Evolutionary conservation across 30 jellyfish, hydroid and myxozoan species (phyloP).

Genomic region (Phacellophora camtschatica): DNA sequence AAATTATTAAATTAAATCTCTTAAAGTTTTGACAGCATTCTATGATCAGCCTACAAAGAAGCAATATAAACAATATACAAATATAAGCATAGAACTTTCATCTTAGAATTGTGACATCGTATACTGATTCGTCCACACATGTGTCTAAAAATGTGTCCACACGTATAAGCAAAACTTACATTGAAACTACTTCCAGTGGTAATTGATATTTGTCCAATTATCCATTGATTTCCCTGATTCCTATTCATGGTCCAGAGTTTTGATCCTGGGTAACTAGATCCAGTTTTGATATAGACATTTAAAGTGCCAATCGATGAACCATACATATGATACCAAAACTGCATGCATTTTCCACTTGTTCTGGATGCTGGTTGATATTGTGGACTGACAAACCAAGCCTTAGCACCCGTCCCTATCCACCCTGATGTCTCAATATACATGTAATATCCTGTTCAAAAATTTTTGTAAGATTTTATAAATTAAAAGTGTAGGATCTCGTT

Average conservation of each 20-base stretch:
- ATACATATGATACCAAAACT: constrained; percentile 95
- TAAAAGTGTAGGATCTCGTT: too few species aligned
- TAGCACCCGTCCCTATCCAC: constrained; percentile 42
- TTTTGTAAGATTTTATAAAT: too few species aligned
- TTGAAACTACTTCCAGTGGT: constrained; percentile 39
- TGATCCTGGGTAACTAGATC: constrained; percentile 17
- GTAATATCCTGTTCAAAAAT: constrained; percentile 93
- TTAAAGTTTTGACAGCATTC: too few species aligned
- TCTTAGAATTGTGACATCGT: too few species aligned
- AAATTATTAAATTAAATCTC: too few species aligned
- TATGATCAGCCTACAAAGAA: too few species aligned
- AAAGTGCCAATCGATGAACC: constrained; percentile 80
- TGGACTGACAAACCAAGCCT: constrained; percentile 75
- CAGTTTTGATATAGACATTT: constrained; percentile 53
- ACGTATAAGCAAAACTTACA: constrained; percentile 12
- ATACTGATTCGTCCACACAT: too few species aligned
- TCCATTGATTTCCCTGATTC: constrained; percentile 90
- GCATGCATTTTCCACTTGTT: constrained; percentile 87
- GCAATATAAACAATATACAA: too few species aligned
- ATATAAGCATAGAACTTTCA: too few species aligned
- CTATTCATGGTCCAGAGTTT: constrained; percentile 55
- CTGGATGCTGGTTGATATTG: constrained; percentile 78
- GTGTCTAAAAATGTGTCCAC: background rate
- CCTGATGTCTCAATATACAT: constrained; percentile 90
- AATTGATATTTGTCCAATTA: constrained; percentile 79